Conservation (phyloP, 2,888 invertebrate genomes). For the Amitus sp. region DNA sequence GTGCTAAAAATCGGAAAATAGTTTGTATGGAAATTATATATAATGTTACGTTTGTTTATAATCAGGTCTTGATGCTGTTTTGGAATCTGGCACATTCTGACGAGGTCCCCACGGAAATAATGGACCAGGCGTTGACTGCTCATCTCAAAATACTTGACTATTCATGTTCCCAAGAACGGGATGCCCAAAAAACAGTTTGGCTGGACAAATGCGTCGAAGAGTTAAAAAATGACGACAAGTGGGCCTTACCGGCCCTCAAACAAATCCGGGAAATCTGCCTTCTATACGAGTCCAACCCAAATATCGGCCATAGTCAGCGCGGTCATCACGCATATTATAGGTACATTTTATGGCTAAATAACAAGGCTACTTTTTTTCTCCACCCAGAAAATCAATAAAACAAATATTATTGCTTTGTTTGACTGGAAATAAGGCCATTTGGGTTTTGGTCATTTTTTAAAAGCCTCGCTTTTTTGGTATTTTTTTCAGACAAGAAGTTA, state of each 20-base stretch:
- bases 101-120: slow-evolving; percentile 95
- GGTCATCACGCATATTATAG: slow-evolving; percentile 71
- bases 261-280: slow-evolving; percentile 96
- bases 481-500: slow-evolving; percentile 76
- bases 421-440: no score
- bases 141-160: slow-evolving; percentile 98
- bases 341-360: no score
- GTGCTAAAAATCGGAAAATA: slow-evolving; percentile 7
- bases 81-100: slow-evolving; percentile 98
- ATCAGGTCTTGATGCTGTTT: slow-evolving; percentile 88
- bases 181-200: slow-evolving; percentile 96
- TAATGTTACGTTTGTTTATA: no score
- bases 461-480: slow-evolving; percentile 27
- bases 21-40: no score
- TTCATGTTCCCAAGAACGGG: slow-evolving; percentile 96
- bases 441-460: no score
- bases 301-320: slow-evolving; percentile 71
- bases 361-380: background rate
- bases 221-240: slow-evolving; percentile 84
- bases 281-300: slow-evolving; percentile 88
- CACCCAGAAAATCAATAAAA: no score
- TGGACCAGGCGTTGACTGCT: slow-evolving; percentile 95
- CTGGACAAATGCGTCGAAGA: slow-evolving; percentile 97
- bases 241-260: slow-evolving; percentile 95
- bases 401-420: no score